Evolutionary conservation across 2,888 invertebrate genomes (phyloP), one percentile per base, ranked within the genome.

Genomic region (Cataglyphis rosenhaueri): DNA sequence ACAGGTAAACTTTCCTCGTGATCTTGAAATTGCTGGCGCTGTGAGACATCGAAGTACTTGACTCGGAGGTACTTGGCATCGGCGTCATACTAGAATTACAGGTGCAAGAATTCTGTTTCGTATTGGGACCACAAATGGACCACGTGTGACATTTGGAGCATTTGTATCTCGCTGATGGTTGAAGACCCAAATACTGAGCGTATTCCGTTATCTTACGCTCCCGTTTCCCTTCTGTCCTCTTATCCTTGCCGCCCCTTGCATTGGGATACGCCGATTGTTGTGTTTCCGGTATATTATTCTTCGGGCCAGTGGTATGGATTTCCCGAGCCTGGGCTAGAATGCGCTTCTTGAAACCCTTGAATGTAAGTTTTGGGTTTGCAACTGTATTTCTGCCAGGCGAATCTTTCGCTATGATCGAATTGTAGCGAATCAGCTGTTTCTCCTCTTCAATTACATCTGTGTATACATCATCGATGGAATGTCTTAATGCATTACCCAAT

Each of bases 1-100:
- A 98, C 74, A 97, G 95, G 93, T 97, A 98, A 84, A 97, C 97
- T 93, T 97, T 97, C 62, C 97, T 95, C n/a, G 97, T 97, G 64
- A 97, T 96, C 92, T 96, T 95, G 68, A 97, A 96, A 90, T 96
- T 96, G 25, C 78, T 79, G 41, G 92, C 88, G 79, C 91, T 84
- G 92, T 85, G 86, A 91, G 95, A 81, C 52, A 94, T 91, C 32
- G 71, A 15, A 57, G 95, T 95, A 18, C 95, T 92, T 76, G 92
- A 91, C 44, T 95, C 95, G 83, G 95, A 95, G 4, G 95, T 91
- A 1, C 95, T 95, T 6, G 92, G 89, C 74, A 95, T 95, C 32
- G 87, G 88, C 57, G 90, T 84, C 90, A 89, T 89, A 65, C 95
- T 86, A 52, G 90, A 87, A n/a, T 91, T 95, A 92, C 97, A 97